phyloP scores from a whole-genome alignment of 2,797 vertebrate species.

The Sternarchorhynchus goeldii region DNA sequence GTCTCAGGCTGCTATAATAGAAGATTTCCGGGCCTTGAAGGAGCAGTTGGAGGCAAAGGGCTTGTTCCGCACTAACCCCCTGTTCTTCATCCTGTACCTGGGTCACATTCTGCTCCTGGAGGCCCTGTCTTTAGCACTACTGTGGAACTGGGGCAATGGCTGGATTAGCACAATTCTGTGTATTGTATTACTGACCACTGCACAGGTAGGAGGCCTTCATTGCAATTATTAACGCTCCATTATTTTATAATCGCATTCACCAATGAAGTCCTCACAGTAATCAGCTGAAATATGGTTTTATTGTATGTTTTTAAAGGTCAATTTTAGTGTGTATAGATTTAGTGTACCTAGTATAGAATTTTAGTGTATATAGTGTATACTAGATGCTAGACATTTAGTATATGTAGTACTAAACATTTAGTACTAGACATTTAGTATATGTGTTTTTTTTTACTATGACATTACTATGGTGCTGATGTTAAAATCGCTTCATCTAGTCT shows the following conservation, averaged over 20 bases:
- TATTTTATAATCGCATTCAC: too few relatives aligned
- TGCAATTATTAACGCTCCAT: background rate
- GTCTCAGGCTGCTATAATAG: constrained; percentile 75
- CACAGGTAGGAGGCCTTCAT: constrained; percentile 78
- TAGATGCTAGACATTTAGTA: too few relatives aligned
- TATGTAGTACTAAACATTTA: too few relatives aligned
- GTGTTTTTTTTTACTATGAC: too few relatives aligned
- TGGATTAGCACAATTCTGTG: constrained; percentile 84
- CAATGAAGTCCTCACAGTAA: too few relatives aligned
- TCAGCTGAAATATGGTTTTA: too few relatives aligned
- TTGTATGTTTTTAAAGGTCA: too few relatives aligned
- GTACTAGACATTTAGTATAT: too few relatives aligned
- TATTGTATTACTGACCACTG: constrained; percentile 76
- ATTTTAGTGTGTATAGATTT: background rate
- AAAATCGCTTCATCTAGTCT: constrained; percentile 66
- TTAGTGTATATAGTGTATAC: background rate
- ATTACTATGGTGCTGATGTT: too few relatives aligned
- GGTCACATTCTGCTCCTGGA: constrained; percentile 89
- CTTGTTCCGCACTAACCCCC: constrained; percentile 78
- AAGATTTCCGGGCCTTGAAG: constrained; percentile 85
- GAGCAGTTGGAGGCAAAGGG: constrained; percentile 78
- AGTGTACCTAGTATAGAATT: background rate
- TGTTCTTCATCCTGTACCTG: constrained; percentile 87
- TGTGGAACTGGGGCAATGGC: constrained; percentile 81
- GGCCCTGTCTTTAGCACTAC: constrained; percentile 77